Evolutionary conservation across 2,113 vertebrate species (phyloP).

Genomic region (Cacatua alba): DNA sequence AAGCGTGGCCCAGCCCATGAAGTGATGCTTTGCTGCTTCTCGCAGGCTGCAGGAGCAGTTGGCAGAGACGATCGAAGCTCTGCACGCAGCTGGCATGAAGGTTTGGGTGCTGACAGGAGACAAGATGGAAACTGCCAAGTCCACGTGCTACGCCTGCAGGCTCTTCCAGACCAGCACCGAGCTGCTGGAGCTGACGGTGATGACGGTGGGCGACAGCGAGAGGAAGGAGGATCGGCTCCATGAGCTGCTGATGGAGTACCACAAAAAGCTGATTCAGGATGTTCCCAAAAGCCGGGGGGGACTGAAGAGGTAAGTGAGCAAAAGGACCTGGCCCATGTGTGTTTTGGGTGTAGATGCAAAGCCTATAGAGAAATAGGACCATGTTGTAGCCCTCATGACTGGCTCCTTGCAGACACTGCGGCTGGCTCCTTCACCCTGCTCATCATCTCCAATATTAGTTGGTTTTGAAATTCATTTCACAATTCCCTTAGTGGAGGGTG

Average conservation of each 20-base stretch:
- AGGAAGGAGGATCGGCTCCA: conserved; percentile 86
- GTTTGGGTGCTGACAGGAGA: conserved; percentile 97
- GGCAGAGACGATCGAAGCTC: conserved; percentile 92
- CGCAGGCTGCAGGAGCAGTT: conserved; percentile 92
- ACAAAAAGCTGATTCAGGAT: conserved; percentile 88
- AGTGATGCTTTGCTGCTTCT: background rate
- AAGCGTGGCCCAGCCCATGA: fast-evolving
- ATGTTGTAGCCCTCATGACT: background rate
- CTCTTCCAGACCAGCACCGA: conserved; percentile 92
- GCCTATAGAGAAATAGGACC: background rate
- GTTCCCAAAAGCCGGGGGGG: conserved; percentile 76
- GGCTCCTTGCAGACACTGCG: background rate
- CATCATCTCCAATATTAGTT: background rate
- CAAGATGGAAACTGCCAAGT: conserved; percentile 98
- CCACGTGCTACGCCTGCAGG: conserved; percentile 94
- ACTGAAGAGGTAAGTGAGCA: conserved; percentile 85
- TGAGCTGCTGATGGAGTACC: conserved; percentile 89
- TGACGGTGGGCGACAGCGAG: conserved; percentile 79
- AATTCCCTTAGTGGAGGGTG: background rate
- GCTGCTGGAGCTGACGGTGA: conserved; percentile 89
- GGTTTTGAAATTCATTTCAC: background rate
- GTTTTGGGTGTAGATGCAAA: background rate
- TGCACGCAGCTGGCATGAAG: conserved; percentile 93
- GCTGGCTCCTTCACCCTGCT: background rate
- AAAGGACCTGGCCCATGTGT: fast-evolving